These are phyloP conservation scores for Mobula birostris DNA, from an alignment of 2,113 vertebrate species.

Conservation along the genomic window DNA sequence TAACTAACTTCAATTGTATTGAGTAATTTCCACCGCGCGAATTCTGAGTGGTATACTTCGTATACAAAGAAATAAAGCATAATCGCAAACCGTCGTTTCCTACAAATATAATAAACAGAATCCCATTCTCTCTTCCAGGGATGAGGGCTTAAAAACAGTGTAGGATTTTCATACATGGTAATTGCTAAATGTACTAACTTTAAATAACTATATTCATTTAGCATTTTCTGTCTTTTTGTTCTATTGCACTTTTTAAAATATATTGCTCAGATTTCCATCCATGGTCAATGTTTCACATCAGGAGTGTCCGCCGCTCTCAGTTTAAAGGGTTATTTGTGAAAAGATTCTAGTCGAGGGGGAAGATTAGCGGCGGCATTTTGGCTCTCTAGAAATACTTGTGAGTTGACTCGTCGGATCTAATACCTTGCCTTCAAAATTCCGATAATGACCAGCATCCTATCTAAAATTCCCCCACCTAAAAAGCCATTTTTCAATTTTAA, in stretches of 20 bases:
- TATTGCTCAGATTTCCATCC: constrained; percentile 1
- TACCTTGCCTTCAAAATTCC: background rate
- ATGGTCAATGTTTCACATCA: background rate
- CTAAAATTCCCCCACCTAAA: background rate
- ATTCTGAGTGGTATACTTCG: background rate
- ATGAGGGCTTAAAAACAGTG: background rate
- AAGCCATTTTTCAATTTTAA: background rate
- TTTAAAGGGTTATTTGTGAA: background rate
- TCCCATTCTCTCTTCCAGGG: background rate
- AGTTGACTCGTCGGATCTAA: background rate
- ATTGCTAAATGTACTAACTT: background rate
- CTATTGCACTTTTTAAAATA: background rate
- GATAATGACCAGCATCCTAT: background rate
- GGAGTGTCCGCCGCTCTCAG: background rate
- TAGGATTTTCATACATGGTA: no score
- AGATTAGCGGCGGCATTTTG: background rate
- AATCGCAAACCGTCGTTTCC: background rate
- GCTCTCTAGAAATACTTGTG: background rate
- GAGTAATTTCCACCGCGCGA: background rate
- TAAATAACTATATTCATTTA: background rate
- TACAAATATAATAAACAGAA: background rate
- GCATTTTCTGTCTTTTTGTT: background rate
- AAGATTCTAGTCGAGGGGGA: background rate
- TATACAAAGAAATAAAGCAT: no score
- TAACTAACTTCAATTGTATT: background rate